phyloP scores from a whole-genome alignment of 2,888 invertebrate species.

The Drosophila austrosaltans region DNA sequence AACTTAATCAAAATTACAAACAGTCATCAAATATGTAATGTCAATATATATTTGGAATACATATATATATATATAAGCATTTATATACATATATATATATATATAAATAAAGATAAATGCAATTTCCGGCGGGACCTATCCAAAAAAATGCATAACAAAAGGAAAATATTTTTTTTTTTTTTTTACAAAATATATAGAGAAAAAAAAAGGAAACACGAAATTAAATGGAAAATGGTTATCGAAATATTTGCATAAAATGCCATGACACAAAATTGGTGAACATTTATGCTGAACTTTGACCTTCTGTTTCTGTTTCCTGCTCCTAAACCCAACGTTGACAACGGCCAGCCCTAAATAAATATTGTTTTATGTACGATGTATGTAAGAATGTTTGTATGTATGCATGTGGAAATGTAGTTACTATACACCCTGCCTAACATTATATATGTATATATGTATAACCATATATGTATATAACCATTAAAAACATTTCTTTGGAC shows the following conservation, averaged over 20 bases:
- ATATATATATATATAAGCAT: no score
- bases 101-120: no score
- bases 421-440: constrained; percentile 4
- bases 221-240: constrained; percentile 32
- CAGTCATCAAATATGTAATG: no score
- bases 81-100: no score
- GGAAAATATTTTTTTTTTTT: no score
- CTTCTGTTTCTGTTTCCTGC: constrained; percentile 1
- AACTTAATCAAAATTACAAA: constrained; percentile 33
- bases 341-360: constrained; percentile 9
- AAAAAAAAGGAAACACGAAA: constrained; percentile 55
- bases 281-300: background rate
- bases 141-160: no score
- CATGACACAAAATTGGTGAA: background rate
- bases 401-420: background rate
- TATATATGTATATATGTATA: background rate
- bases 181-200: background rate
- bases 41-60: no score
- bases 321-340: constrained; percentile 7
- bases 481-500: background rate
- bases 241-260: constrained; percentile 3
- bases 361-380: background rate
- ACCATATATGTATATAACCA: background rate
- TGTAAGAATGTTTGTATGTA: background rate
- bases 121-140: no score